Evolutionary conservation across 1,140 invertebrate genomes (phyloP).

Genomic region (Goniozus legneri): DNA sequence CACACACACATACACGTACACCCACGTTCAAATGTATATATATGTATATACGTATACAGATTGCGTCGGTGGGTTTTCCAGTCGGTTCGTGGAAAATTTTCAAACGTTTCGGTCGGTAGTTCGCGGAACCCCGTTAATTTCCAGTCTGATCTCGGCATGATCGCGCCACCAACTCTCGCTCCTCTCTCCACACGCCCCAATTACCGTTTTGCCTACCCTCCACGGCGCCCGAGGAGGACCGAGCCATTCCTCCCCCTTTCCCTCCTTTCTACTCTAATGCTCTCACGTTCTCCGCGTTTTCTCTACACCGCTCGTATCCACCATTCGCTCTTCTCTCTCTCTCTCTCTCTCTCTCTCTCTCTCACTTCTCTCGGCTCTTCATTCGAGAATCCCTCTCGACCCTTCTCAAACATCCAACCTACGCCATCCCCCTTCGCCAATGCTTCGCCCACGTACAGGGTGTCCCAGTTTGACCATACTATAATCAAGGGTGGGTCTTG

Average conservation of each 20-base stretch:
- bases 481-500: too few species aligned
- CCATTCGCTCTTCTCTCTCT: background rate
- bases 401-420: background rate
- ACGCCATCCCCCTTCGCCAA: background rate
- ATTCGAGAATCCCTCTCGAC: background rate
- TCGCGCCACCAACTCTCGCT: constrained; percentile 21
- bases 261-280: too few species aligned
- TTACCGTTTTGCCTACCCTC: background rate
- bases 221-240: too few species aligned
- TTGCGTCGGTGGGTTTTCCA: constrained; percentile 28
- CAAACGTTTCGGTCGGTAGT: constrained; percentile 25
- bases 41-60: too few species aligned
- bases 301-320: too few species aligned
- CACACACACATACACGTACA: too few species aligned
- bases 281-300: too few species aligned
- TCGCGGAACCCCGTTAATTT: constrained; percentile 40
- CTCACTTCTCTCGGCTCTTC: background rate
- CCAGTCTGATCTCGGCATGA: constrained; percentile 31
- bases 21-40: too few species aligned
- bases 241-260: too few species aligned
- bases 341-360: background rate
- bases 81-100: constrained; percentile 19
- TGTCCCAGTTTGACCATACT: too few species aligned
- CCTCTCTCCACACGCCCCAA: constrained; percentile 10
- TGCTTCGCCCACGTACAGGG: too few species aligned